Evolutionary conservation across 2,113 vertebrate genomes (phyloP).

Genomic region (Pelmatolapia mariae): DNA sequence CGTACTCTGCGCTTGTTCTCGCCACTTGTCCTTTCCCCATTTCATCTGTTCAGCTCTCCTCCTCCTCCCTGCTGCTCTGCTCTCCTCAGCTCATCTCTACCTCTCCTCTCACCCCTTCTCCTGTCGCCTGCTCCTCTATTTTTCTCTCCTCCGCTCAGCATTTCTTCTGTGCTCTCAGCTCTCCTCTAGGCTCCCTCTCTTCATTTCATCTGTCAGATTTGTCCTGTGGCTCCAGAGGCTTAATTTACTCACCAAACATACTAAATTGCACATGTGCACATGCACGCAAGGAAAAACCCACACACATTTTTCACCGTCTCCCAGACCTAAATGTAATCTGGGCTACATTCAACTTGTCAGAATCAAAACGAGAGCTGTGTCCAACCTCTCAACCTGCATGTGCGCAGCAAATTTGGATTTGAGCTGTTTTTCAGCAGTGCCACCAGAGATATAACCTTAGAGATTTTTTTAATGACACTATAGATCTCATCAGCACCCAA

Average conservation of each 20-base stretch:
- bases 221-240: constrained; percentile 55
- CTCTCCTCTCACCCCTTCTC: not conserved
- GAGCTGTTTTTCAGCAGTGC: not conserved
- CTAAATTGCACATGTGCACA: constrained; percentile 22
- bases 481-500: not conserved
- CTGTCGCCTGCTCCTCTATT: not conserved
- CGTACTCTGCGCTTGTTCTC: not conserved
- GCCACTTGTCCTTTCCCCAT: not conserved
- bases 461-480: not conserved
- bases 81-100: constrained; percentile 12
- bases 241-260: constrained; percentile 60
- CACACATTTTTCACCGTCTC: constrained; percentile 15
- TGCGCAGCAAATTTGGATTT: not conserved
- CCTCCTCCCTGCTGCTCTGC: not conserved
- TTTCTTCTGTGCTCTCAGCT: constrained; percentile 5
- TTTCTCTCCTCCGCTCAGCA: constrained; percentile 9
- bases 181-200: not conserved
- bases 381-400: not conserved
- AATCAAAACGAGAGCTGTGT: not conserved
- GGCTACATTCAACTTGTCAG: constrained; percentile 1
- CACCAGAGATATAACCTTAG: not conserved
- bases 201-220: constrained; percentile 53
- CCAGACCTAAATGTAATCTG: constrained; percentile 8
- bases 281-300: not conserved
- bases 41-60: not conserved